Evolutionary conservation across 2,888 invertebrate genomes (phyloP), one percentile per base, ranked within the genome.

Genomic region (Lasioglossum marginatum): DNA sequence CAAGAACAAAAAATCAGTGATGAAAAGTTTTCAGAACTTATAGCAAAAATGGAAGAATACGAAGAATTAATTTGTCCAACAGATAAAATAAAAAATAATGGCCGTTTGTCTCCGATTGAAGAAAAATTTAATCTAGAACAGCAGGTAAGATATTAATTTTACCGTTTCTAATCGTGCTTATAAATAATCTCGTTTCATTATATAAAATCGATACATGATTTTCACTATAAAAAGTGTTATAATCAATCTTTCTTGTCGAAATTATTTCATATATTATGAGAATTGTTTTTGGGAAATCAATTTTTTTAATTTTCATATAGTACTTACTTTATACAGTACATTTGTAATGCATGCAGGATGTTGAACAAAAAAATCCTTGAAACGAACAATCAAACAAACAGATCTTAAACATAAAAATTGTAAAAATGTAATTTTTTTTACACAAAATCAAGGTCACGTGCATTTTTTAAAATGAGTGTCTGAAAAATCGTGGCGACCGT

Each of bases 21-120:
- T 94, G 97, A 97, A 91, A 97, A 98, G 89, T 97, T 98, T 87
- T 96, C 96, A 1, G 97, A 97, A 88, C 95, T 98, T 43, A 96
- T 97, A 90, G 95, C 96, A 40, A 97, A 97, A 95, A 97, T 98
- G 92, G 96, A 96, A n/a, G 98, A 97, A 92, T 98, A 98, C 93
- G 98, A 98, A 94, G 97, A 97, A 80, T 97, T 97, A 93, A 97
- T 97, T 93, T 96, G 96, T 87, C 94, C 95, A 66, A 95, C 95
- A 77, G 94, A 95, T 52, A 96, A 96, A 82, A 85, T 86, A 10
- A 90, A 92, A 43, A 95, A 95, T 86, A 96, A 96, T 10, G 95
- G 95, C 63, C 95, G 97, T 34, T 95, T 98, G 83, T 97, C 97
- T 23, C 96, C 98, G n/a, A 98, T 98, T 89, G 97, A 97, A 92